Evolutionary conservation across 2,888 invertebrate genomes (phyloP), one percentile per base, ranked within the genome.

Genomic region (Coleophora flavipennella): DNA sequence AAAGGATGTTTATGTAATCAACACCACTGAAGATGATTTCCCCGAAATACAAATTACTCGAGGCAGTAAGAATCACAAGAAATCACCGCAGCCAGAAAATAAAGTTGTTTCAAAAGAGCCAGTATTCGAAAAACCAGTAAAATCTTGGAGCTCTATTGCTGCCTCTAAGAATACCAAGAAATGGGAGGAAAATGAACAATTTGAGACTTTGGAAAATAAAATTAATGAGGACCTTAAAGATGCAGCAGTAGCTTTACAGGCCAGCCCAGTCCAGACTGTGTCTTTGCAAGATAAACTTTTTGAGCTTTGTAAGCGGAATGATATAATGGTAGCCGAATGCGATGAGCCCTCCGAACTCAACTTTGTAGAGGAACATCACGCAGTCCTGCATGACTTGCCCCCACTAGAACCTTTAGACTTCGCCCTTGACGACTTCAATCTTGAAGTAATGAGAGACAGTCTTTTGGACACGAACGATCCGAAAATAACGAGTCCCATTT

Each of bases 251-350:
- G 36, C 41, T 32, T 47, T 47, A 41, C 48, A 55, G 42, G 62
- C 60, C 31, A 54, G 57, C 43, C 48, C 49, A 40, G 61, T 52
- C 45, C 57, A 45, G 10, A 56, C 57, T 38, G 48, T 73, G 31
- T 76, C 76, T 0, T 55, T 84, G 42, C 83, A 81, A 44, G 79
- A 83, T 35, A 83, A 81, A 53, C 52, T 84, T 32, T 61, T 74
- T 13, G 71, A 81, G 45, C 57, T 85, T 11, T 85, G 83, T 42
- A 85, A 85, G 45, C 66, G 78, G 56, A 76, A 71, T 13, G 84
- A 85, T 53, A 80, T 85, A 31, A 72, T 85, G 67, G 78, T 85
- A 33, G 85, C 84, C 1, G 70, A 83, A 46, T 85, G 85, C 41
- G 85, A 81, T 44, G 62, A 69, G 1, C 85, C 85, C 9, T 58